These are phyloP conservation scores for Apodemus sylvaticus DNA, from an alignment of 2,113 vertebrate genomes.

Conservation along the genomic window DNA sequence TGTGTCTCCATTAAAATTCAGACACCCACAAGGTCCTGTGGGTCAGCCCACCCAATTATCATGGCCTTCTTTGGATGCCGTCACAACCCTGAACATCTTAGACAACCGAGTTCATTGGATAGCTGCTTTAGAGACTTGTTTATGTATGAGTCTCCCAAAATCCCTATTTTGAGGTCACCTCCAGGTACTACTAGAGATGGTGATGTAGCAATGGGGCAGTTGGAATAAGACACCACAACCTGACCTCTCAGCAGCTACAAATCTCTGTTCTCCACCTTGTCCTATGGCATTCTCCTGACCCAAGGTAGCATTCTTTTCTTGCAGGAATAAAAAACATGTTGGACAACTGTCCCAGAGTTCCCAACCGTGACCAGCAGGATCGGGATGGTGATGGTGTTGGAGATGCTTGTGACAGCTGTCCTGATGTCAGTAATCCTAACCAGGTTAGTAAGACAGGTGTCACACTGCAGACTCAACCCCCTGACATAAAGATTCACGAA, in stretches of 20 bases:
- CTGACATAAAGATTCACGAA: neutral
- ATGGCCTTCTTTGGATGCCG: neutral
- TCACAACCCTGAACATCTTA: neutral
- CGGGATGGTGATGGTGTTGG: constrained; percentile 95
- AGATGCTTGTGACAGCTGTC: constrained; percentile 97
- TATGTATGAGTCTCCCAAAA: neutral
- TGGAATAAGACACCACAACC: neutral
- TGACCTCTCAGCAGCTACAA: neutral
- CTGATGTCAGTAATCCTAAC: constrained; percentile 94
- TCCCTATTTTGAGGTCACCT: neutral
- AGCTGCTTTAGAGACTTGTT: neutral
- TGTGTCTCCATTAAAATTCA: too few species aligned
- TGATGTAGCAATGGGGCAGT: neutral
- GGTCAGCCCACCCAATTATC: neutral
- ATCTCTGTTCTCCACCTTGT: neutral
- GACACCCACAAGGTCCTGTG: neutral
- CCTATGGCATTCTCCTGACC: neutral
- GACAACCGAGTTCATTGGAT: neutral
- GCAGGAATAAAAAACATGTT: constrained; percentile 94
- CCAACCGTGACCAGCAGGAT: constrained; percentile 93
- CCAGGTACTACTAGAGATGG: neutral
- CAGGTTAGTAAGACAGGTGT: constrained; percentile 87
- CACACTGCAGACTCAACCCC: neutral
- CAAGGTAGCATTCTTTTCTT: constrained; percentile 23
- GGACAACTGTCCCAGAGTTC: constrained; percentile 94